Evolutionary conservation across 2,888 invertebrate genomes (phyloP).

Genomic region (Stenotaenia linearis): DNA sequence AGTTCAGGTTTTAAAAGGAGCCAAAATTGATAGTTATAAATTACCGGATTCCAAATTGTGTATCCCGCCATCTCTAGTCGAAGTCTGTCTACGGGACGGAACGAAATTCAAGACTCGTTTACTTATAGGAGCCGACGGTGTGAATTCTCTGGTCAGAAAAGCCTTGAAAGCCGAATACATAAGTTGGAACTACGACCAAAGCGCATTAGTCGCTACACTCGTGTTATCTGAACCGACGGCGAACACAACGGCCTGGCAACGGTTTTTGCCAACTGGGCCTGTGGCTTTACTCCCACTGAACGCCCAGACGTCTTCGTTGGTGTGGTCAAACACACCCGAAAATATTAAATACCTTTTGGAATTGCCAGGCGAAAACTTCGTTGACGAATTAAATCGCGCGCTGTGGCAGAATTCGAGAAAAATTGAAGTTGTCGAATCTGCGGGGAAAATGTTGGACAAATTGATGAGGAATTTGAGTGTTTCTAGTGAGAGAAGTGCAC

Average conservation of each 20-base stretch:
- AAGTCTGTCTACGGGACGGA: constrained; percentile 59
- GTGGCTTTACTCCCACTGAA: constrained; percentile 85
- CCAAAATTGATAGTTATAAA: constrained; percentile 62
- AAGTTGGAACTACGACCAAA: constrained; percentile 78
- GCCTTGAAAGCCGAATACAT: constrained; percentile 75
- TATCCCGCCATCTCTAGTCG: constrained; percentile 42
- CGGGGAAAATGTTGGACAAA: neutral
- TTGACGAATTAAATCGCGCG: constrained; percentile 80
- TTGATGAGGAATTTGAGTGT: neutral
- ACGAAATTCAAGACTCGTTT: constrained; percentile 45
- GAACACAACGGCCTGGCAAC: constrained; percentile 91
- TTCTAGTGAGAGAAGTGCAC: constrained; percentile 30
- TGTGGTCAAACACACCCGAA: constrained; percentile 78
- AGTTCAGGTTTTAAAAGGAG: constrained; percentile 62
- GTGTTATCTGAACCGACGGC: constrained; percentile 53
- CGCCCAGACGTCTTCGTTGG: constrained; percentile 73
- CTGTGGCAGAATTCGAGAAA: constrained; percentile 48
- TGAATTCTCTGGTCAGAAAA: constrained; percentile 76
- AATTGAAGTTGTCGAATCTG: neutral
- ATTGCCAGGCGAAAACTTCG: constrained; percentile 70
- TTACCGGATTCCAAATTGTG: constrained; percentile 51
- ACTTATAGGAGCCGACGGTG: constrained; percentile 86
- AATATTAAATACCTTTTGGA: constrained; percentile 68
- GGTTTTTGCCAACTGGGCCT: constrained; percentile 87
- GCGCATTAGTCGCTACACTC: constrained; percentile 82